Evolutionary conservation across 2,113 vertebrate species (phyloP), one percentile per base, ranked within the genome.

Genomic region (Antigone vipio): DNA sequence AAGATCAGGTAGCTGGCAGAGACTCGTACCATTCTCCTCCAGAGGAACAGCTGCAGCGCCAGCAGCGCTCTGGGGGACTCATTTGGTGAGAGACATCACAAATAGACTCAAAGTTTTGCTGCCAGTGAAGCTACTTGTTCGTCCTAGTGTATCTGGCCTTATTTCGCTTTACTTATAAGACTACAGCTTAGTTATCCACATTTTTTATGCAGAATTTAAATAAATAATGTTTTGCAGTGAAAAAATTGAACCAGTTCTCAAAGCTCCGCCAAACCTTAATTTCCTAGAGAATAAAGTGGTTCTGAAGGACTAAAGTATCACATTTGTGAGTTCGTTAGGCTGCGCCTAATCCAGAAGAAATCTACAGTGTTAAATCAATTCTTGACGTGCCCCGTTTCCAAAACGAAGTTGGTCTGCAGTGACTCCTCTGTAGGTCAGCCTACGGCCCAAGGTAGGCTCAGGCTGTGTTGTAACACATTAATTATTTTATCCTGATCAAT

Each of bases 351-450:
- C 40, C 72, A 53, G 35, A 50, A 29, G 8, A 12, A 15, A 21
- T 1, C 13, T 29, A 0, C 5, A 18, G 4, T 2, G 4, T n/a
- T 30, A 5, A 12, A 21, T 47, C 59, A 15, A 1, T 15, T 53
- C 18, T 15, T 34, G 10, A 3, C 9, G 1, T 15, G 11, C 45
- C 45, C 1, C 2, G 0, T 23, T 49, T 9, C 50, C 35, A 42
- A 34, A 12, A 18, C 18, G 5, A 0, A 1, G 7, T 32, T 15
- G 40, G n/a, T 3, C 59, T 2, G 9, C 2, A 15, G 30, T 13
- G 71, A 7, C 73, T 26, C 29, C 21, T 42, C 47, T 11, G 16
- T 9, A 23, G 60, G 66, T n/a, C 59, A 55, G 32, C 40, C 27
- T 15, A 0, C 4, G 24, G 38, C 23, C 66, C 5, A 0, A 8